A percentile compares a stretch with the other conserved stretches of the same genome.
Conservation (phyloP, 37 sponge, comb jelly and placozoan species). For the Amphimedon queenslandica region DNA sequence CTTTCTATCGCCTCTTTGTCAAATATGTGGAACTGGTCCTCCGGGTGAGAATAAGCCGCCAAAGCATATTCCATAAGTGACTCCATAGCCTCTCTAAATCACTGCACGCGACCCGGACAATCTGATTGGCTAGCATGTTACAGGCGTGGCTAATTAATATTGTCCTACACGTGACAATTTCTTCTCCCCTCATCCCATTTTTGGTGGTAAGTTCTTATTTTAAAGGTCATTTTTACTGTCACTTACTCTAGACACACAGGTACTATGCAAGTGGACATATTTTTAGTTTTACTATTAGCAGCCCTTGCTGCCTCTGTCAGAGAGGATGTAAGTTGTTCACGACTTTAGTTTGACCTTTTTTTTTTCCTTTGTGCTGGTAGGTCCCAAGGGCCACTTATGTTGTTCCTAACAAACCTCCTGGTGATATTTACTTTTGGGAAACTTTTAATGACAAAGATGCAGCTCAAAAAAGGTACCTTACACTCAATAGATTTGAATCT, state of each 20-base stretch:
- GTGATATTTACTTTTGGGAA: constrained; percentile 70
- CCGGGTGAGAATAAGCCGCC: not conserved
- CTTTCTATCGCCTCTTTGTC: constrained; percentile 20
- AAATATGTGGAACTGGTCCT: constrained; percentile 11
- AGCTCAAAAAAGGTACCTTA: constrained; percentile 16
- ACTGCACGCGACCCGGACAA: too few species aligned
- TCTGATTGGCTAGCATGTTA: too few species aligned
- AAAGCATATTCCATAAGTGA: not conserved
- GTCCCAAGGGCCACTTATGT: too few species aligned
- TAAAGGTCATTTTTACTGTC: too few species aligned
- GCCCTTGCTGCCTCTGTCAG: too few species aligned
- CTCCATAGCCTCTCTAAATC: not conserved
- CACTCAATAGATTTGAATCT: not conserved
- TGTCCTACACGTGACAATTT: too few species aligned
- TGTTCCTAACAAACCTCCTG: constrained; percentile 34
- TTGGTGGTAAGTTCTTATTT: too few species aligned
- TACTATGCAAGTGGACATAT: too few species aligned
- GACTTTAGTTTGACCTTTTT: not conserved
- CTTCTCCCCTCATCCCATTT: too few species aligned
- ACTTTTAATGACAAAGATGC: constrained; percentile 49
- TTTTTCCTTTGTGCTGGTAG: not conserved
- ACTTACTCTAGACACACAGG: too few species aligned
- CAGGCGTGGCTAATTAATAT: too few species aligned
- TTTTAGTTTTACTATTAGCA: too few species aligned
- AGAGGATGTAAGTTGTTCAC: not conserved